Conservation (phyloP, 2,888 invertebrate genomes). For the Sympetrum striolatum region DNA sequence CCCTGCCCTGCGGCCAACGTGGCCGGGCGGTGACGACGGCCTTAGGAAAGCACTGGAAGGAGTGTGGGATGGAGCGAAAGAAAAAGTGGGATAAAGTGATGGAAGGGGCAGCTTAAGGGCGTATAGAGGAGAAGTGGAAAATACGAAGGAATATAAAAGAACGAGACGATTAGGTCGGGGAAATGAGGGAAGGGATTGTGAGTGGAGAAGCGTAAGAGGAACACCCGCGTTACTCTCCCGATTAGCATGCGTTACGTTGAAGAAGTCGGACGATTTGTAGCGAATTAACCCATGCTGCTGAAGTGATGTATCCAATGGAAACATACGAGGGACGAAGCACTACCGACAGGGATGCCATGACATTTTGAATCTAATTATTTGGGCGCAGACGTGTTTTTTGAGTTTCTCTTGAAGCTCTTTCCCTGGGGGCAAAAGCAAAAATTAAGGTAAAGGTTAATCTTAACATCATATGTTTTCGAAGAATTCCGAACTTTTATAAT, state of each 20-base stretch:
- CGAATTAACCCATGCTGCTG: neutral
- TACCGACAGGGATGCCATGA: too few relatives aligned
- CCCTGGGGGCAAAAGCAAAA: too few relatives aligned
- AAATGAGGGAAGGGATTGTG: neutral
- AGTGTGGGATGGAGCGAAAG: neutral
- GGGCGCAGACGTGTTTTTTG: too few relatives aligned
- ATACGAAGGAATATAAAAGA: neutral
- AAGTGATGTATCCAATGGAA: neutral
- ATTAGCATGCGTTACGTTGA: conserved; percentile 23
- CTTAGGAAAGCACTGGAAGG: neutral
- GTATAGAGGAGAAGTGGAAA: neutral
- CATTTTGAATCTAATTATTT: too few relatives aligned
- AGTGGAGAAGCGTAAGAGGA: neutral
- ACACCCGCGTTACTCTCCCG: neutral
- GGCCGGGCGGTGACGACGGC: neutral
- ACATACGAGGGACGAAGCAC: neutral
- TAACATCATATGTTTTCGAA: too few relatives aligned
- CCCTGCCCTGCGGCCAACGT: conserved; percentile 22
- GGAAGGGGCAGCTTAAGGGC: neutral
- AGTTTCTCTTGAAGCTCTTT: too few relatives aligned
- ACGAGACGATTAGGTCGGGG: neutral
- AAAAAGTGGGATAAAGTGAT: neutral
- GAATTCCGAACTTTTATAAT: too few relatives aligned
- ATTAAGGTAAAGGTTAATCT: too few relatives aligned
- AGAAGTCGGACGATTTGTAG: neutral